Conservation (phyloP, 2,113 vertebrate species). For the Uria aalge region DNA sequence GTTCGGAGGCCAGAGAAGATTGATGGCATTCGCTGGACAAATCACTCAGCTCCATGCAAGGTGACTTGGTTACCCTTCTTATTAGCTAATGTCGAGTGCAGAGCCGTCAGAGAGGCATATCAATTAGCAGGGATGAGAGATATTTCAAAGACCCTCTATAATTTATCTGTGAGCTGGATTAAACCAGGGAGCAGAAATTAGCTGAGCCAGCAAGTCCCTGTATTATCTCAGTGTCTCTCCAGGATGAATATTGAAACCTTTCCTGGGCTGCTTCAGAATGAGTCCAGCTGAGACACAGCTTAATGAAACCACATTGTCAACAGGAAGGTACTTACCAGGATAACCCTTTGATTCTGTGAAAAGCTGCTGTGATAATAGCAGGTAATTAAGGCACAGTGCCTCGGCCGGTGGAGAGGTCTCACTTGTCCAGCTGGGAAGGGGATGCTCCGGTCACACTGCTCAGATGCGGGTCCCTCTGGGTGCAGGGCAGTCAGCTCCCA, state of each 20-base stretch:
- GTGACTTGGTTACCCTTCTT: background rate
- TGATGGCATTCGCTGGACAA: background rate
- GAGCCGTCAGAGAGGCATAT: background rate
- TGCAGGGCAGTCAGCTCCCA: rapidly evolving
- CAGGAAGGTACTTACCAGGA: rapidly evolving
- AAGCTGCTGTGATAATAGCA: background rate
- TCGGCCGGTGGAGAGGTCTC: rapidly evolving
- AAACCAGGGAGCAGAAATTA: background rate
- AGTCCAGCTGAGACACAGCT: background rate
- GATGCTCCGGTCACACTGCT: background rate
- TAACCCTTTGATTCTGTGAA: background rate
- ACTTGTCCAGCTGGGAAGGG: background rate
- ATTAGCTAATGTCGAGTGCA: background rate
- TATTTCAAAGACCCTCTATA: background rate
- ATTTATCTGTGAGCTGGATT: background rate
- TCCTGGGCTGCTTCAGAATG: background rate
- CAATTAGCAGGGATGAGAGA: background rate
- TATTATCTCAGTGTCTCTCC: background rate
- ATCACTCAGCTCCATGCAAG: background rate
- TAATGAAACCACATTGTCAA: background rate
- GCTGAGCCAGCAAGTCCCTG: background rate
- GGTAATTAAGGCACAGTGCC: background rate
- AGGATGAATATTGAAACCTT: background rate
- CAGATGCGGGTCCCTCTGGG: background rate
- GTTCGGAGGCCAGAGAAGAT: background rate